Conservation (phyloP, 2,797 vertebrate genomes). For the Anas bernieri region DNA sequence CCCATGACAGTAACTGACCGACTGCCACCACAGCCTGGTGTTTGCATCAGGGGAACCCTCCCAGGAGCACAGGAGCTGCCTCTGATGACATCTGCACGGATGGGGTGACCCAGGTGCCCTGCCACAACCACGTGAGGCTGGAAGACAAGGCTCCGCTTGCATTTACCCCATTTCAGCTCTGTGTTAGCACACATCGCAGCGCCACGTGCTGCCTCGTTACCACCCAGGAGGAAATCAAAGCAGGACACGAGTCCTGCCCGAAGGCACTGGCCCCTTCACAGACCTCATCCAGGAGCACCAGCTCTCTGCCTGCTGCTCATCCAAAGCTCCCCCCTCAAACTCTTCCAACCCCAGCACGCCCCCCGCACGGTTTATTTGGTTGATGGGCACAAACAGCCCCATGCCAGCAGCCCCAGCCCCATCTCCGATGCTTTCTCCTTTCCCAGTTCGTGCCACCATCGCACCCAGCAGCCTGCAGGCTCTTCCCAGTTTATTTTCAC, state of each 20-base stretch:
- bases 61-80: background rate
- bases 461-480: background rate
- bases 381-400: background rate
- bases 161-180: background rate
- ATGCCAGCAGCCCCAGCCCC: background rate
- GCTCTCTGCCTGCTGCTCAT: background rate
- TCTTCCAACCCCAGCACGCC: background rate
- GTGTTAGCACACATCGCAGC: background rate
- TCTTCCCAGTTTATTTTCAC: background rate
- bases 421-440: background rate
- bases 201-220: background rate
- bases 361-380: accelerated
- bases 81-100: background rate
- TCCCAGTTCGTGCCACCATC: background rate
- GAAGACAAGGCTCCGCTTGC: background rate
- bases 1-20: accelerated
- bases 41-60: background rate
- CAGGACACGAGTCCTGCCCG: background rate
- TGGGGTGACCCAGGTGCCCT: background rate
- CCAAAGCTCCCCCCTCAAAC: background rate
- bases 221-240: background rate
- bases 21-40: background rate
- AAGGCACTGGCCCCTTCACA: background rate
- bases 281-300: background rate
- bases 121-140: background rate